A percentile compares a stretch with the other conserved stretches of the same genome.
phyloP scores from a whole-genome alignment of 2,797 vertebrate genomes.

The Podargus strigoides region DNA sequence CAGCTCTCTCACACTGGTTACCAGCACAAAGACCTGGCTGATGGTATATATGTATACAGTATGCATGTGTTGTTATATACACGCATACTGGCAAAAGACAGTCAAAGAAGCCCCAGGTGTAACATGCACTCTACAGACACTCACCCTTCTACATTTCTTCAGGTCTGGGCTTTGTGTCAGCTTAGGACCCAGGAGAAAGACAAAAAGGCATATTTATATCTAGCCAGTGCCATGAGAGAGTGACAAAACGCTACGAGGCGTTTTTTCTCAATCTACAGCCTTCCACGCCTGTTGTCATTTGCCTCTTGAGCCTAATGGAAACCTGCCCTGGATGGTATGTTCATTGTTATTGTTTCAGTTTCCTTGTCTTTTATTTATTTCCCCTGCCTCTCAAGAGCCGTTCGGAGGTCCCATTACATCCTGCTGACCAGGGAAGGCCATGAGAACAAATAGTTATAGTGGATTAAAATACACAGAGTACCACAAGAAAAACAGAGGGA shows the following conservation, averaged over 20 bases:
- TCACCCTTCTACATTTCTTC: background rate
- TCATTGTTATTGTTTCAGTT: slow-evolving; percentile 14
- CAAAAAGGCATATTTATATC: background rate
- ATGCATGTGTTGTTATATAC: background rate
- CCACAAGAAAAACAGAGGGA: slow-evolving; percentile 23
- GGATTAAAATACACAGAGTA: slow-evolving; percentile 31
- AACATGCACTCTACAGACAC: background rate
- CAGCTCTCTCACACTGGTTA: background rate
- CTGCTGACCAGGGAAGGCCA: slow-evolving; percentile 18
- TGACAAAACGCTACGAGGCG: background rate
- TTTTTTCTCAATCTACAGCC: background rate
- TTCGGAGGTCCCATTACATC: slow-evolving; percentile 18
- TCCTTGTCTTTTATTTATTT: slow-evolving; percentile 53
- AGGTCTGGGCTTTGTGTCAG: background rate
- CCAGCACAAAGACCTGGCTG: background rate
- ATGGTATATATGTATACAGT: accelerated
- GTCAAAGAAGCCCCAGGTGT: background rate
- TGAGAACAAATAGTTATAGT: slow-evolving; percentile 12
- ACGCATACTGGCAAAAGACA: background rate
- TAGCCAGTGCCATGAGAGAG: background rate
- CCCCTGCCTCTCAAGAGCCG: background rate
- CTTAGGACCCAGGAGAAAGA: background rate
- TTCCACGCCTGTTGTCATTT: background rate
- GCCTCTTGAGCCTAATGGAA: background rate
- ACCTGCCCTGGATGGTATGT: background rate